phyloP scores from a whole-genome alignment of 2,113 vertebrate species.

The Variabilichromis moorii region DNA sequence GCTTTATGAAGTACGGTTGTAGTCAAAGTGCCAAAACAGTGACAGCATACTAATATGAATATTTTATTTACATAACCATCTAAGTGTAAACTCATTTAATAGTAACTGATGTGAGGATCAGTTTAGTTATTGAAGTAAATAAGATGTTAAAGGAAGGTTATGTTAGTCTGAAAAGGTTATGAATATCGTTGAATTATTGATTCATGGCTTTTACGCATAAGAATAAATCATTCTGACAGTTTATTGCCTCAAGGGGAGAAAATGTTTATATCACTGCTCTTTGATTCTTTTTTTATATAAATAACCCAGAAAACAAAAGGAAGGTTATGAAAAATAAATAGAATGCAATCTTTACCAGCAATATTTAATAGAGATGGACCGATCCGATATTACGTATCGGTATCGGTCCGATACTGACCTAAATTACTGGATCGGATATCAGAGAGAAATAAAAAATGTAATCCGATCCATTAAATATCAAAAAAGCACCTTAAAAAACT shows the following conservation, averaged over 20 bases:
- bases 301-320: background rate
- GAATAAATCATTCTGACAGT: conserved; percentile 27
- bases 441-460: too few relatives aligned
- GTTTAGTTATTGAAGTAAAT: background rate
- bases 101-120: background rate
- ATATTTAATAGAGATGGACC: too few relatives aligned
- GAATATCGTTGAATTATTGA: conserved; percentile 7
- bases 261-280: background rate
- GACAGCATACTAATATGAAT: background rate
- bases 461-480: too few relatives aligned
- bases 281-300: background rate
- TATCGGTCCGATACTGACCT: too few relatives aligned
- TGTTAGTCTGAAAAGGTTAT: background rate
- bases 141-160: background rate
- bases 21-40: background rate
- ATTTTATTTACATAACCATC: background rate
- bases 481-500: too few relatives aligned
- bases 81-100: background rate
- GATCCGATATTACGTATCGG: too few relatives aligned
- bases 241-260: background rate
- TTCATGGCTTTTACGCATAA: background rate
- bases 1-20: background rate
- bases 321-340: background rate
- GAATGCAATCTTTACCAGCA: background rate
- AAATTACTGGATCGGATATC: too few relatives aligned